Evolutionary conservation across 1,140 invertebrate genomes (phyloP).

Genomic region (Drosophila tristis): DNA sequence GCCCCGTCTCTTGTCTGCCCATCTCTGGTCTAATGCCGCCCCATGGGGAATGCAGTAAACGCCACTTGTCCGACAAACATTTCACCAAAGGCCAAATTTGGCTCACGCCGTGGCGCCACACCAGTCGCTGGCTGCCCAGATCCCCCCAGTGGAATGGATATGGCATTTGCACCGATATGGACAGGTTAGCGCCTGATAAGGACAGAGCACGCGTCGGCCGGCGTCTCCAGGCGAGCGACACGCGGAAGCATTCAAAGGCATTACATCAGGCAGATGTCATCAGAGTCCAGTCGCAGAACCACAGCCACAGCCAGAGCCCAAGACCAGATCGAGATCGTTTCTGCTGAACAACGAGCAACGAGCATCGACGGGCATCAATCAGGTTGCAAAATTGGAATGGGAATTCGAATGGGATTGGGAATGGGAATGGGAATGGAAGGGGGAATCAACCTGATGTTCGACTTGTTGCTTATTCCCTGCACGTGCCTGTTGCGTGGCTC

Average conservation of each 20-base stretch:
- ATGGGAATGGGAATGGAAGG: constrained; percentile 22
- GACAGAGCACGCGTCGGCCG: constrained; percentile 64
- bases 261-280: constrained; percentile 64
- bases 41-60: constrained; percentile 46
- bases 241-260: constrained; percentile 66
- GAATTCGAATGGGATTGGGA: constrained; percentile 5
- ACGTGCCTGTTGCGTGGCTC: constrained; percentile 61
- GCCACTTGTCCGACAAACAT: constrained; percentile 58
- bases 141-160: constrained; percentile 30
- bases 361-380: constrained; percentile 65
- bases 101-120: constrained; percentile 77
- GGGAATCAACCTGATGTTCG: background rate
- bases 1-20: constrained; percentile 1
- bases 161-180: constrained; percentile 70
- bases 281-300: constrained; percentile 21
- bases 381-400: constrained; percentile 31
- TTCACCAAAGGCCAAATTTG: constrained; percentile 77
- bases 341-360: constrained; percentile 44
- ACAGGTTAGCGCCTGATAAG: constrained; percentile 80
- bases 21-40: constrained; percentile 51
- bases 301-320: constrained; percentile 17
- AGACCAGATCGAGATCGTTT: constrained; percentile 47
- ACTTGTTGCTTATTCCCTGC: constrained; percentile 63
- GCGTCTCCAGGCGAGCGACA: constrained; percentile 63
- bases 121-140: constrained; percentile 40